phyloP scores from a whole-genome alignment of 2,113 vertebrate species.

The Istiophorus platypterus region DNA sequence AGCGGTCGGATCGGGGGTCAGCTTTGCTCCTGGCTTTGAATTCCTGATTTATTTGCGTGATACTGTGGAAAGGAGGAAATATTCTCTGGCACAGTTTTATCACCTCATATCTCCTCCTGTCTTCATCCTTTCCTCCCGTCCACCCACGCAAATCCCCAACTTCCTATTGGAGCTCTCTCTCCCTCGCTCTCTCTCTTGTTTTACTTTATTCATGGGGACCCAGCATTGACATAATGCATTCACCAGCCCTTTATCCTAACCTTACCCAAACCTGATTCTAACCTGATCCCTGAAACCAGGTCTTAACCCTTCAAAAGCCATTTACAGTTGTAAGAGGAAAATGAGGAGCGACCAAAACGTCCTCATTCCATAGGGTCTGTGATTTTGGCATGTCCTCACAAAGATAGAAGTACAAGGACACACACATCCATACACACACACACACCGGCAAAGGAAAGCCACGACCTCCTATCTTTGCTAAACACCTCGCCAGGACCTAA shows the following conservation, averaged over 20 bases:
- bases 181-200: neutral
- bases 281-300: no score
- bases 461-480: slow-evolving; percentile 27
- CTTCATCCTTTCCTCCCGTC: slow-evolving; percentile 15
- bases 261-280: no score
- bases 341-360: no score
- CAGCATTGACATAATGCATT: no score
- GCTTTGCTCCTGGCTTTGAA: neutral
- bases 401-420: neutral
- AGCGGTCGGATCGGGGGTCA: neutral
- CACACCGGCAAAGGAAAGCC: neutral
- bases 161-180: slow-evolving; percentile 1
- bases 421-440: slow-evolving; percentile 19
- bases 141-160: slow-evolving; percentile 13
- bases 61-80: neutral
- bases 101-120: slow-evolving; percentile 21
- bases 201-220: no score
- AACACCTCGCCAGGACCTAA: slow-evolving; percentile 16
- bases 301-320: no score
- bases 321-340: no score
- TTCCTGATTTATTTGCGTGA: neutral
- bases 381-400: no score
- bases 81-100: neutral
- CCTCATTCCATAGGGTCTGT: no score
- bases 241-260: no score